These are phyloP conservation scores for Synanthedon formicaeformis DNA, from an alignment of 2,888 invertebrate species.

Conservation along the genomic window DNA sequence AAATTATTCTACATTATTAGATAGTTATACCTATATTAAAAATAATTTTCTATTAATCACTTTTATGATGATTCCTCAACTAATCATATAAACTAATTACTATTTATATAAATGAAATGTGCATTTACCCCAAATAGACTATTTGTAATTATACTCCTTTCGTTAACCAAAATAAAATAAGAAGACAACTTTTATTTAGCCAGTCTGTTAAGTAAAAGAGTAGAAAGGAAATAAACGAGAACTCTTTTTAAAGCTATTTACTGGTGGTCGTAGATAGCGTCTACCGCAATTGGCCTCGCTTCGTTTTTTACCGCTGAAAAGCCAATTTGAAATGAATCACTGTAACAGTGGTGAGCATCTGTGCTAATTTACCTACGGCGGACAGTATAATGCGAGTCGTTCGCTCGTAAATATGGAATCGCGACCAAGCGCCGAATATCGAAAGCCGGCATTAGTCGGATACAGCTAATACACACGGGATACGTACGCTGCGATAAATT, in stretches of 20 bases:
- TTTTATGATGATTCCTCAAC: too few species aligned
- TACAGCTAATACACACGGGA: slow-evolving; percentile 70
- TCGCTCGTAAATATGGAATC: slow-evolving; percentile 65
- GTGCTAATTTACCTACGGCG: slow-evolving; percentile 71
- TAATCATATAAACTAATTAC: too few species aligned
- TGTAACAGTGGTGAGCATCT: slow-evolving; percentile 67
- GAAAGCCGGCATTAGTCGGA: slow-evolving; percentile 69
- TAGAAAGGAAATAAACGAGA: slow-evolving; percentile 34
- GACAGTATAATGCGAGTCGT: slow-evolving; percentile 68
- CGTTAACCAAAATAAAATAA: too few species aligned
- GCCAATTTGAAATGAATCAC: slow-evolving; percentile 71
- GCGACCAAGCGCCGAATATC: slow-evolving; percentile 68
- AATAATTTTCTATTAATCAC: too few species aligned
- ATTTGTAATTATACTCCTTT: too few species aligned
- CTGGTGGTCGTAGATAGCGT: slow-evolving; percentile 50
- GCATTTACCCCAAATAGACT: too few species aligned
- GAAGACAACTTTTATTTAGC: neutral
- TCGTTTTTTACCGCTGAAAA: slow-evolving; percentile 63
- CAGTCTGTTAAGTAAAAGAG: neutral
- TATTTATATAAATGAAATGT: too few species aligned
- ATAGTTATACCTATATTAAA: too few species aligned
- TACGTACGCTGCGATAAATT: slow-evolving; percentile 57
- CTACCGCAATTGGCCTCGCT: slow-evolving; percentile 41
- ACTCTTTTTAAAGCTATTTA: slow-evolving; percentile 61
- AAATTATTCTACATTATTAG: too few species aligned